Conservation (phyloP, 2,888 invertebrate genomes). For the Pachliopta kotzebuea region DNA sequence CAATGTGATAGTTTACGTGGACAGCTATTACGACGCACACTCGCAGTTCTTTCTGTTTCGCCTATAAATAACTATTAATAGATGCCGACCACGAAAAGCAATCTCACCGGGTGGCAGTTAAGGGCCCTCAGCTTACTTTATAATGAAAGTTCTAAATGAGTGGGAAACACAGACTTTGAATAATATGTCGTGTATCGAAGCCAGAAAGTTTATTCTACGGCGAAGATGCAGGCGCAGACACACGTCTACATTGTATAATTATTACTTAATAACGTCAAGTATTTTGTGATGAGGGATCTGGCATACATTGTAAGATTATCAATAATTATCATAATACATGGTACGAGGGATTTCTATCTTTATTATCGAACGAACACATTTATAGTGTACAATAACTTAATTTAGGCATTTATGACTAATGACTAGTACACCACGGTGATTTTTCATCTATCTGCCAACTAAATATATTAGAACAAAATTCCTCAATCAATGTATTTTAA, state of each 20-base stretch:
- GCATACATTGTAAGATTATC: slow-evolving; percentile 32
- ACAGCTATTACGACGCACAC: slow-evolving; percentile 49
- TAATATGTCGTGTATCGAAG: slow-evolving; percentile 44
- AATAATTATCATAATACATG: slow-evolving; percentile 20
- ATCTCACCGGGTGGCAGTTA: slow-evolving; percentile 72
- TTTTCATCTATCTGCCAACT: background rate
- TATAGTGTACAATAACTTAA: slow-evolving; percentile 22
- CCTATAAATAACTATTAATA: slow-evolving; percentile 75
- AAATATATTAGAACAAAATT: background rate
- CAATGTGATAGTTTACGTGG: slow-evolving; percentile 53
- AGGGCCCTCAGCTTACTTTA: slow-evolving; percentile 72
- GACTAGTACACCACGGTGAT: too few species aligned
- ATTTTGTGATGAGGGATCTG: slow-evolving; percentile 35
- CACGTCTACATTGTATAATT: slow-evolving; percentile 60
- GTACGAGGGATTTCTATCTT: slow-evolving; percentile 9
- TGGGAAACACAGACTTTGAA: slow-evolving; percentile 41
- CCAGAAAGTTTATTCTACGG: slow-evolving; percentile 47
- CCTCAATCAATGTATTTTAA: too few species aligned
- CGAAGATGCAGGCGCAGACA: slow-evolving; percentile 34
- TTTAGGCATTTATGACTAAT: slow-evolving; percentile 1
- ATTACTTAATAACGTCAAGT: slow-evolving; percentile 63
- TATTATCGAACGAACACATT: slow-evolving; percentile 17
- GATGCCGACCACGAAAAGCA: slow-evolving; percentile 74
- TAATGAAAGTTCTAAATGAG: slow-evolving; percentile 73
- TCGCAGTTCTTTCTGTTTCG: slow-evolving; percentile 59